Conservation (phyloP, 2,113 vertebrate species). For the Strigops habroptila region DNA sequence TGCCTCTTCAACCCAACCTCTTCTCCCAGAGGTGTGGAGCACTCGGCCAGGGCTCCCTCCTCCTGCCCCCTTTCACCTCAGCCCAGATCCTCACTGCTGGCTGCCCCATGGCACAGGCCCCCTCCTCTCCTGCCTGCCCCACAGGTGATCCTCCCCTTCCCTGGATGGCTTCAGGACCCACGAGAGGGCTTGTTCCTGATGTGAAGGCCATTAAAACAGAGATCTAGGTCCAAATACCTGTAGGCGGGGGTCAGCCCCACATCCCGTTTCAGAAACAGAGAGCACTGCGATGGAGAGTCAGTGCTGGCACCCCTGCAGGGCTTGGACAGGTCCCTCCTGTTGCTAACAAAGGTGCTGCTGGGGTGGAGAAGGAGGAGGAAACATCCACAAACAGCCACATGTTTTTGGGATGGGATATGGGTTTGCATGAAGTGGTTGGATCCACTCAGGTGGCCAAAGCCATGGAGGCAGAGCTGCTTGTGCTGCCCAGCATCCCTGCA, state of each 20-base stretch:
- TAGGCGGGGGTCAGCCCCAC: neutral
- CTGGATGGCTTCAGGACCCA: neutral
- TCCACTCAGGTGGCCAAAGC: neutral
- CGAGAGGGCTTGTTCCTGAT: rapidly evolving
- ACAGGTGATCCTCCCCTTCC: neutral
- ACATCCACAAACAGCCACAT: neutral
- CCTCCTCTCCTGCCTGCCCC: neutral
- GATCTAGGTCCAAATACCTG: neutral
- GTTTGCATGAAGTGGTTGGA: neutral
- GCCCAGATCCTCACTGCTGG: neutral
- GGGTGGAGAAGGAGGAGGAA: neutral
- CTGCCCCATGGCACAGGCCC: neutral
- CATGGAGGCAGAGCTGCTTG: neutral
- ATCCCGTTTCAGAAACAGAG: neutral
- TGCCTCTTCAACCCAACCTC: neutral
- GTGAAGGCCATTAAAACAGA: neutral
- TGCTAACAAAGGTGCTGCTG: neutral
- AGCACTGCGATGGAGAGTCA: neutral
- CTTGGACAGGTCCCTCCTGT: neutral
- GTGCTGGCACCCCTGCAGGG: neutral
- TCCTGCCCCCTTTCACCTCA: neutral
- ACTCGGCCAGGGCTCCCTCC: neutral
- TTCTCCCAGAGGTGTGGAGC: no score
- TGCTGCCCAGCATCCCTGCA: neutral
- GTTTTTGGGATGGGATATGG: rapidly evolving